Percentiles rank a stretch among this genome's conserved stretches.
Evolutionary conservation across 2,888 invertebrate species (phyloP).

Genomic region (Idaea straminata): DNA sequence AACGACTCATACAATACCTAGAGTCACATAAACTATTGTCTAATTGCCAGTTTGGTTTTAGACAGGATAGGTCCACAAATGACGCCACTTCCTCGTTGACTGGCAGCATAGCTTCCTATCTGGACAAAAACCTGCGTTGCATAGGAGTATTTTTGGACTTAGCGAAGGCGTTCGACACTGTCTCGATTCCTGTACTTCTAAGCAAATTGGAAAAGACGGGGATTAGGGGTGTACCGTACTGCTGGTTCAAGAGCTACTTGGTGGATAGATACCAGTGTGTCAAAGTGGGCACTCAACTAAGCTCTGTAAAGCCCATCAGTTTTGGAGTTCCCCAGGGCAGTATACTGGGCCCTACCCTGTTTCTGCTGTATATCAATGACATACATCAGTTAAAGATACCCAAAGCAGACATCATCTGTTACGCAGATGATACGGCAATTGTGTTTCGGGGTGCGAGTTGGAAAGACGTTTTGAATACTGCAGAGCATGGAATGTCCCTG

Average conservation of each 20-base stretch:
- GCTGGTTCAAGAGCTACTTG: not conserved
- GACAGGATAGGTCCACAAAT: not conserved
- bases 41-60: not conserved
- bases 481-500: not conserved
- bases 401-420: not conserved
- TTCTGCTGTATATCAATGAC: not conserved
- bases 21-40: not conserved
- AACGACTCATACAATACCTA: not conserved
- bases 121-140: not conserved
- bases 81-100: not conserved
- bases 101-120: not conserved
- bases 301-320: not conserved
- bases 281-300: not conserved
- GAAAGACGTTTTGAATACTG: not conserved
- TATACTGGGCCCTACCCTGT: not conserved
- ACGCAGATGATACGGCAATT: not conserved
- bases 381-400: not conserved
- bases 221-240: not conserved
- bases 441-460: not conserved
- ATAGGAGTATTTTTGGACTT: not conserved
- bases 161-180: too few species aligned
- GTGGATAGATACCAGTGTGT: not conserved
- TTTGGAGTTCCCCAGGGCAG: constrained; percentile 1
- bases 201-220: not conserved
- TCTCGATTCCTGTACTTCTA: not conserved